phyloP scores from a whole-genome alignment of 2,797 vertebrate genomes.

The Acanthurus leucopareius region DNA sequence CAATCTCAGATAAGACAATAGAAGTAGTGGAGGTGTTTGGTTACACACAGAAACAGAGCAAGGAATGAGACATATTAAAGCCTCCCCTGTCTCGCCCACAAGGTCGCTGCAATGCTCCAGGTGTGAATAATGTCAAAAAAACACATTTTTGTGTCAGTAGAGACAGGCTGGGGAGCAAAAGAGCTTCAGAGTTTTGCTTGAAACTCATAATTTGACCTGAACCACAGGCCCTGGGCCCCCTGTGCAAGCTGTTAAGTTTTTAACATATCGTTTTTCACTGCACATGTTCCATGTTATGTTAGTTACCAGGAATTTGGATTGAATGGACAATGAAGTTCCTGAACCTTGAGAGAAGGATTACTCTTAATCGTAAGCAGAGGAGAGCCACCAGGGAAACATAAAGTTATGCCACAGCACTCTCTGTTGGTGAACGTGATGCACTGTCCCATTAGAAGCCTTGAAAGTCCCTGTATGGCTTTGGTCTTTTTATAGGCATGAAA shows the following conservation, averaged over 20 bases:
- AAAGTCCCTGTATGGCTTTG: constrained; percentile 68
- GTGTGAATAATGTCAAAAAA: constrained; percentile 73
- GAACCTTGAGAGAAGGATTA: constrained; percentile 81
- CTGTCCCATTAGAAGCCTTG: constrained; percentile 44
- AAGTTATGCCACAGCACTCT: constrained; percentile 74
- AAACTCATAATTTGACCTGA: constrained; percentile 80
- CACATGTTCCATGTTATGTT: constrained; percentile 84
- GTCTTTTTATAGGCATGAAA: constrained; percentile 83
- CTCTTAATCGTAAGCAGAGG: constrained; percentile 77
- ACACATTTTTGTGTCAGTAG: constrained; percentile 61
- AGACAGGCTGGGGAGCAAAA: constrained; percentile 47
- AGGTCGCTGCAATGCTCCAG: constrained; percentile 68
- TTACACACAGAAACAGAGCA: constrained; percentile 73
- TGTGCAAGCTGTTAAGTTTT: constrained; percentile 84
- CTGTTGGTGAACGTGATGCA: constrained; percentile 67
- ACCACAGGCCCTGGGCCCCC: constrained; percentile 69
- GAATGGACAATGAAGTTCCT: constrained; percentile 83
- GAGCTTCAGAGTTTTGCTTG: constrained; percentile 60
- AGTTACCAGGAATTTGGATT: constrained; percentile 80
- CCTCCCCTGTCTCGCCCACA: constrained; percentile 64
- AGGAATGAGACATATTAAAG: constrained; percentile 74
- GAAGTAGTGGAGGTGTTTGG: constrained; percentile 76
- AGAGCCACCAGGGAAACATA: constrained; percentile 29
- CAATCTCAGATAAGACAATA: constrained; percentile 83
- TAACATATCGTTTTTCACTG: constrained; percentile 80